phyloP scores from a whole-genome alignment of 2,113 vertebrate genomes.

The Crotalus helleri region DNA sequence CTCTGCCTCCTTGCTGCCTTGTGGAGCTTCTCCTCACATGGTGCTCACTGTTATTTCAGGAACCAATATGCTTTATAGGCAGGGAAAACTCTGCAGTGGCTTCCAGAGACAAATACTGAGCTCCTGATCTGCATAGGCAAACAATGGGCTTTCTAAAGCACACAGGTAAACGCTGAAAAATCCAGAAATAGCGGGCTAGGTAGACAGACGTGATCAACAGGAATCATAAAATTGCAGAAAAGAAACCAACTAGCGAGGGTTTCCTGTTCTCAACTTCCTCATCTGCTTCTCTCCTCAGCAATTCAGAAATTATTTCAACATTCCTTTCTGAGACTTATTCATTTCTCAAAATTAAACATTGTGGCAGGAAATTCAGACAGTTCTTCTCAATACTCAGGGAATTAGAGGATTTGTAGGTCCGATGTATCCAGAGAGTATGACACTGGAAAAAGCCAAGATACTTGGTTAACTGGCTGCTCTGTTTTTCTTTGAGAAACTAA shows the following conservation, averaged over 20 bases:
- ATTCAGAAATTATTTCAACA: constrained; percentile 15
- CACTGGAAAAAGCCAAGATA: neutral
- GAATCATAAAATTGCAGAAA: neutral
- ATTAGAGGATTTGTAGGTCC: neutral
- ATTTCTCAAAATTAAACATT: neutral
- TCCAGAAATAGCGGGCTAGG: neutral
- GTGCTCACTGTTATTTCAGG: constrained; percentile 54
- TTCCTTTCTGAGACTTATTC: neutral
- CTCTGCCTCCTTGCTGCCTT: constrained; percentile 46
- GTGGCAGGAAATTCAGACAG: neutral
- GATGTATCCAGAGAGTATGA: neutral
- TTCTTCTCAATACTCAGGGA: neutral
- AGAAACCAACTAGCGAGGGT: neutral
- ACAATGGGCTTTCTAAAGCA: constrained; percentile 53
- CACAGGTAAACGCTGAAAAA: constrained; percentile 8
- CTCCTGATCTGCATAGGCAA: constrained; percentile 72
- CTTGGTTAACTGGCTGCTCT: neutral
- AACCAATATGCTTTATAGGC: constrained; percentile 58
- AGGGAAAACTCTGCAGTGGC: constrained; percentile 36
- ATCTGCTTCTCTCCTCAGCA: constrained; percentile 15
- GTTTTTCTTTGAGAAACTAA: neutral
- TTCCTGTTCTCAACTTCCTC: constrained; percentile 65
- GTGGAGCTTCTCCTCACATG: constrained; percentile 62
- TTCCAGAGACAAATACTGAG: constrained; percentile 38
- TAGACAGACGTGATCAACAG: neutral